Base-by-base conservation (phyloP, 2,113 vertebrate genomes). In the Sebastes fasciatus region DNA sequence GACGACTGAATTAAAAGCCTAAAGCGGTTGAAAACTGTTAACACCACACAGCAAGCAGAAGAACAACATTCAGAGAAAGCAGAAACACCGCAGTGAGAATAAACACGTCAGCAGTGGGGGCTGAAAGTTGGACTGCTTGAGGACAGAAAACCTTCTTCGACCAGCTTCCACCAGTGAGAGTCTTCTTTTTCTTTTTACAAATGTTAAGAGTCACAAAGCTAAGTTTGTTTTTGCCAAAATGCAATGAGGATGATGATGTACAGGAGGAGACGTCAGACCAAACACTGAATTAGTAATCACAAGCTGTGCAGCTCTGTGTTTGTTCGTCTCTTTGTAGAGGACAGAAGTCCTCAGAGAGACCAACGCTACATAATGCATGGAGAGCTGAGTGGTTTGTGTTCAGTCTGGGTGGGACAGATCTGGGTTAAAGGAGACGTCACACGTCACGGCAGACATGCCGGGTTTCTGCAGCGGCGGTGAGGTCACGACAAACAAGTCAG, bases 311-410 rank as follows among this genome's bases (percentile, higher is more conserved):
- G 49, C 68, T 52, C 71, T 0, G 34, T 12, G 57, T 55, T 48
- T 19, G 52, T 34, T 60, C 45, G 2, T 60, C 79, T 49, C 17
- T 52, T 67, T 65, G 21, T 11, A 5, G 4, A 4, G 34, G 72
- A 52, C 62, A 10, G 13, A 61, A 16, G 57, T 77, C 55, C 68
- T 74, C 42, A 19, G 72, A 84, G 80, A 68, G 17, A 71, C 21
- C 4, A 10, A 57, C 16, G 7, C 84, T 90, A 2, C 81, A 86
- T 88, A 70, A 88, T 86, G 65, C 63, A 86, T 77, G 42, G 4
- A 16, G 58, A 52, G 67, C 48, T 52, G 75, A 60, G 55, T 23
- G 84, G 68, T 43, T 69, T 19, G 74, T 63, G 69, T 73, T 46
- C 45, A 9, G 51, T 60, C 77, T 4, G 67, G 12, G 65, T 19